Conservation (phyloP, 2,797 vertebrate species). For the Xiphophorus birchmanni region DNA sequence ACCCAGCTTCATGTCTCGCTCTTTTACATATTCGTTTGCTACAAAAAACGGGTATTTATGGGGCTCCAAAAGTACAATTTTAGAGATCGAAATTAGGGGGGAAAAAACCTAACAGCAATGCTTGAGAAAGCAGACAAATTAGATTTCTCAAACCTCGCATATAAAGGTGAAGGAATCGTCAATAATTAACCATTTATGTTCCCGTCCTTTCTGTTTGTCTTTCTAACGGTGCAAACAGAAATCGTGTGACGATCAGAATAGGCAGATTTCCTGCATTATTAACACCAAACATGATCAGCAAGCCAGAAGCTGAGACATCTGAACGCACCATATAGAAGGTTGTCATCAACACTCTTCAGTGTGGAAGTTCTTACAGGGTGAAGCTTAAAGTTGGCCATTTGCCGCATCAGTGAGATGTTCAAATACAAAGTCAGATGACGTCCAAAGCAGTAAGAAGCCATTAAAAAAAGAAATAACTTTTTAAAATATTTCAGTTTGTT, state of each 20-base stretch:
- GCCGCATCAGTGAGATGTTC: background rate
- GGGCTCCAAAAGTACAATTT: background rate
- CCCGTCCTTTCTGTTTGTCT: background rate
- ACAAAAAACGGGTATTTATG: background rate
- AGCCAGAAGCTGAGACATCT: too few species aligned
- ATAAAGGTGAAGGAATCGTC: background rate
- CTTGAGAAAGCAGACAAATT: background rate
- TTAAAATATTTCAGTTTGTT: background rate
- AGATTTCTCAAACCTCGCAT: background rate
- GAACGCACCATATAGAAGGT: too few species aligned
- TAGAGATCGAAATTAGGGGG: background rate
- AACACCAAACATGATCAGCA: too few species aligned
- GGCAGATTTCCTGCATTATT: too few species aligned
- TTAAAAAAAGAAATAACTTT: background rate
- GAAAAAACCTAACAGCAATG: background rate
- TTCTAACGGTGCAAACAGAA: too few species aligned
- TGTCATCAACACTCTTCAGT: too few species aligned
- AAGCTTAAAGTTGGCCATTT: background rate
- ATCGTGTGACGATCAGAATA: too few species aligned
- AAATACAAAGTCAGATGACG: background rate
- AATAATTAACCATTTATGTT: background rate
- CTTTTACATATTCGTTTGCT: background rate
- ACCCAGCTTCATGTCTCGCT: background rate
- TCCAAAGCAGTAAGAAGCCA: background rate
- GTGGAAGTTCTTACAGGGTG: too few species aligned